Evolutionary conservation across 23 tunicate species (phyloP), one percentile per base, ranked within the genome.

Genomic region (Diplosoma virens): DNA sequence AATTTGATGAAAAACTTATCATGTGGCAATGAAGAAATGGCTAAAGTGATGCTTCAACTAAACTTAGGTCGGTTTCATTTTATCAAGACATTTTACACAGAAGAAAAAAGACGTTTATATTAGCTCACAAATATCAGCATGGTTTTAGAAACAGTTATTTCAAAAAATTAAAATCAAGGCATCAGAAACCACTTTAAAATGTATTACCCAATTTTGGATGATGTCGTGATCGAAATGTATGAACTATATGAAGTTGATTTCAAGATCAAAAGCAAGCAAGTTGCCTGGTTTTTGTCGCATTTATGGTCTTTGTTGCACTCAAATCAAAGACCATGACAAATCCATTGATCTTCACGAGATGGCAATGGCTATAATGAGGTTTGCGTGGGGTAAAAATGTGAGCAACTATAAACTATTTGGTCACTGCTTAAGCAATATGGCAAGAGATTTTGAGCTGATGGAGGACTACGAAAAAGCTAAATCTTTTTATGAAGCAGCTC

Each of bases 271-370:
- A 17, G 61, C 61, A 55, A 11, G 61, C 61, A 55, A 55, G 61
- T 55, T 24, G 23, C 61, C 5, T 55, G 61, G 61, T 55, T 17
- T 25, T n/a, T 55, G 61, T 9, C 61, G 4, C 61, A 55, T 11
- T n/a, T 55, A 55, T n/a, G 61, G 61, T 24, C 61, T 55, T 18
- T 55, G 61, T 18, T 55, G 61, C 61, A 55, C 61, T 4, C 25
- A 11, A n/a, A 55, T 55, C 4, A 11, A 25, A 55, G 61, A 55
- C 61, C 22, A 17, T 4, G 5, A 11, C n/a, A 55, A 11, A n/a
- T 55, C 61, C 23, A 55, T 55, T 55, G 23, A 17, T 55, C 17
- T 55, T 9, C 61, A 55, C 4, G 5, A 55, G 4, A 11, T 17
- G 22, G 61, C 61, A 17, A 11, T 55, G 22, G 23, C 22, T 55